Conservation (phyloP, 2,888 invertebrate species). For the Chouioia cunea region DNA sequence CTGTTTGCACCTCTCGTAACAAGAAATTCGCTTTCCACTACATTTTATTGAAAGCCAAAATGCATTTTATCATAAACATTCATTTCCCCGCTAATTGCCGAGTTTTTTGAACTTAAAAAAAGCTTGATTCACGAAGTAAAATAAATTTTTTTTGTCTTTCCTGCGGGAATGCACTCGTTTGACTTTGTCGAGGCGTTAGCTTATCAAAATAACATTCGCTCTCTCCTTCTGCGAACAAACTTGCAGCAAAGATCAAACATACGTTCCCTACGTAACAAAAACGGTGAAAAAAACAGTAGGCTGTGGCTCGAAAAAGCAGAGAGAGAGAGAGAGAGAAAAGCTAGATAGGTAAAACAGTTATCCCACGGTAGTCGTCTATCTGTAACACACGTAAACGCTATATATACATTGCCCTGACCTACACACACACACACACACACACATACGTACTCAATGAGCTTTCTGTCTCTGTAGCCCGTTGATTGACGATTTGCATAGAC, state of each 20-base stretch:
- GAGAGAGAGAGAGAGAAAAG: not conserved
- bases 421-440: not conserved
- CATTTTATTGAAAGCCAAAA: too few relatives aligned
- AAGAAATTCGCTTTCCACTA: too few relatives aligned
- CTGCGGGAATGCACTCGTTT: not conserved
- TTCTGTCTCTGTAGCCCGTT: slow-evolving; percentile 50
- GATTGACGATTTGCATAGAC: slow-evolving; percentile 67
- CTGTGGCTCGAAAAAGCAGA: slow-evolving; percentile 25
- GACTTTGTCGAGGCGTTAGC: not conserved
- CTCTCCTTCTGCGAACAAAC: not conserved
- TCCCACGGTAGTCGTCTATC: slow-evolving; percentile 1
- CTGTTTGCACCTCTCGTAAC: too few relatives aligned
- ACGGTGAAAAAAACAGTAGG: slow-evolving; percentile 1
- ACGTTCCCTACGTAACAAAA: slow-evolving; percentile 6
- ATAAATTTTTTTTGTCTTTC: not conserved
- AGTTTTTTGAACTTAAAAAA: not conserved
- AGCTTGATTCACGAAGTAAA: not conserved
- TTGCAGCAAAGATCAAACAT: slow-evolving; percentile 30
- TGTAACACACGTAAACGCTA: slow-evolving; percentile 6
- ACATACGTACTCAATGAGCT: not conserved
- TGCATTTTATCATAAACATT: too few relatives aligned
- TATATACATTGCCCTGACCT: slow-evolving; percentile 22
- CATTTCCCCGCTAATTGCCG: not conserved
- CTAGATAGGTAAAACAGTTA: slow-evolving; percentile 18
- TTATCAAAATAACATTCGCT: slow-evolving; percentile 33